Base-by-base conservation (phyloP, 2,797 vertebrate species). In the Microtus agrestis region DNA sequence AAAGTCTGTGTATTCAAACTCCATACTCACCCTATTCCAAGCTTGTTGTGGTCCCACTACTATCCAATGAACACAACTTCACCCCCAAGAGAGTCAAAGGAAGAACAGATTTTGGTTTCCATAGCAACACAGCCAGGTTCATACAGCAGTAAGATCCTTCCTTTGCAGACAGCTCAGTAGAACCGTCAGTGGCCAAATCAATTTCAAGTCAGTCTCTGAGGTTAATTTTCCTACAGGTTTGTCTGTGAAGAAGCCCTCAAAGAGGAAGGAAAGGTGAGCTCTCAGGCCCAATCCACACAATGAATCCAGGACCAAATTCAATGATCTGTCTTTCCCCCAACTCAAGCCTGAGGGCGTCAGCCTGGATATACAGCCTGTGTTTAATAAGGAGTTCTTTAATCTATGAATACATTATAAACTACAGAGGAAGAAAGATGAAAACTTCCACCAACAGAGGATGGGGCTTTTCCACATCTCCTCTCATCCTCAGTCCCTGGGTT, bases 111-210 rank as follows among this genome's bases (percentile, higher is more conserved):
- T 77, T 67, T 91, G 37, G 95, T 97, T 96, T 81, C 97, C 95
- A 97, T 97, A 87, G 92, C 89, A 97, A 97, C 91, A 51, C 4
- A 25, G 2, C 40, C 91, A 93, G 63, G 76, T 96, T 95, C 86
- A 87, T 59, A 89, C 51, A 65, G 81, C 85, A 96, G 79, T 12
- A 34, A 95, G 63, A 77, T 61, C 91, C 74, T 88, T 81, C 23
- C 81, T 96, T 40, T 84, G 29, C 78, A 85, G 74, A 86, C 77
- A 79, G 63, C 63, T 95, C 78, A 7, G 43, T 43, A 11, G 48
- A 94, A 51, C 61, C 63, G 37, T 95, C 78, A 71, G 71, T 56
- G 43, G 71, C 67, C 79, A 90, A 84, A 51, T 77, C 91, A 97
- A 96, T 94, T 95, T 93, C 90, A 91, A 94, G 78, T 80, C 84